phyloP scores from a whole-genome alignment of 2,888 invertebrate species.

The Nomada fucata region DNA sequence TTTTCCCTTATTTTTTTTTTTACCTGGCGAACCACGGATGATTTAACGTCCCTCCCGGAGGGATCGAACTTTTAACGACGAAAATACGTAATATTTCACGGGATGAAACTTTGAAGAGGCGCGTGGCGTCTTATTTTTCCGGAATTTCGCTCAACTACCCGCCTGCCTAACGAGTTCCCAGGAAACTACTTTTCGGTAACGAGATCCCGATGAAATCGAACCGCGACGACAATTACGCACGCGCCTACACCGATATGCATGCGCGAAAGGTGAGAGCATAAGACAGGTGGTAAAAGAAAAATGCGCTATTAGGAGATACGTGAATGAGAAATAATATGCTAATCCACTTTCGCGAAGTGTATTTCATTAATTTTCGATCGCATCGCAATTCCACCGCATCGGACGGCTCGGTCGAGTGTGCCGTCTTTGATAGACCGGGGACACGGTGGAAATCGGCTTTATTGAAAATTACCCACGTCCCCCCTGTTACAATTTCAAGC shows the following conservation, averaged over 20 bases:
- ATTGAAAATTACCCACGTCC: conserved; percentile 21
- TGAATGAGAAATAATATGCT: background rate
- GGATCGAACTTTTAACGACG: conserved; percentile 54
- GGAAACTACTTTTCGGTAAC: conserved; percentile 35
- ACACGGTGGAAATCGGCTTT: conserved; percentile 18
- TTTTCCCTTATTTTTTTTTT: background rate
- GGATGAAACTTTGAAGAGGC: conserved; percentile 31
- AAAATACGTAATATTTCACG: conserved; percentile 27
- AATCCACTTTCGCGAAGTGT: background rate
- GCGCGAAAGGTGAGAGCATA: background rate
- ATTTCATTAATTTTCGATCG: conserved; percentile 8
- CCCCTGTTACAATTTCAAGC: conserved; percentile 1
- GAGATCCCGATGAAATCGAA: conserved; percentile 30
- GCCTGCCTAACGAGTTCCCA: conserved; percentile 36
- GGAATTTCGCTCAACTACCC: conserved; percentile 34
- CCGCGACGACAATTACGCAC: background rate
- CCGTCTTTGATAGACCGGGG: background rate
- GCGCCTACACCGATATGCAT: background rate
- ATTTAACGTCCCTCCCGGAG: conserved; percentile 1
- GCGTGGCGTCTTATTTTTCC: conserved; percentile 42
- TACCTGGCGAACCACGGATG: background rate
- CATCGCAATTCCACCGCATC: background rate
- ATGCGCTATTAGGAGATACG: background rate
- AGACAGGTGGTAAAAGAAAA: background rate
- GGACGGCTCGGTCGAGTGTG: background rate